Conservation (phyloP, 2,113 vertebrate genomes). For the Atrichornis clamosus region DNA sequence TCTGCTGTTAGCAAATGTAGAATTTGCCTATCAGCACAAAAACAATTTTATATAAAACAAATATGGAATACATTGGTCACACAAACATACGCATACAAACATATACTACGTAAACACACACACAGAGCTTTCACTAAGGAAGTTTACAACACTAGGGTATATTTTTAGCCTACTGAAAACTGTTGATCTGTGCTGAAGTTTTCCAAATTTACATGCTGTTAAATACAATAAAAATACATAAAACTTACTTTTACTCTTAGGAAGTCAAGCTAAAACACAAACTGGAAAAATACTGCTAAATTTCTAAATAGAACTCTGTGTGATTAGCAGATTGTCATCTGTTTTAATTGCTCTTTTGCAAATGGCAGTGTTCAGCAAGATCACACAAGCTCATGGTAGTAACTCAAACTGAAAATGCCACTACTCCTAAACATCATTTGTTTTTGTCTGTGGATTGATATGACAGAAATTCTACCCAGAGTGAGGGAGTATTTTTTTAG, state of each 20-base stretch:
- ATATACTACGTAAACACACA: not conserved
- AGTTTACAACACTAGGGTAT: not conserved
- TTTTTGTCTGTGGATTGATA: slow-evolving; percentile 55
- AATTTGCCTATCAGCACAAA: not conserved
- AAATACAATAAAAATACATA: not conserved
- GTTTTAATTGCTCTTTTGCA: slow-evolving; percentile 54
- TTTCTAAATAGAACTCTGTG: slow-evolving; percentile 3
- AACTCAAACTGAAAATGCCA: slow-evolving; percentile 33
- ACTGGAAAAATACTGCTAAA: slow-evolving; percentile 1
- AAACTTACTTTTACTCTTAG: not conserved
- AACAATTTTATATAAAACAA: not conserved
- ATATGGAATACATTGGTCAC: not conserved
- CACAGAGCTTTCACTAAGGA: not conserved
- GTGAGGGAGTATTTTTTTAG: slow-evolving; percentile 66
- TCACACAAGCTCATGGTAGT: slow-evolving; percentile 13
- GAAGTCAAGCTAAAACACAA: not conserved
- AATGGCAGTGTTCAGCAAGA: slow-evolving; percentile 55
- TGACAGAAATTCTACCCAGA: slow-evolving; percentile 55
- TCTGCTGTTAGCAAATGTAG: not conserved
- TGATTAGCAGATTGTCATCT: slow-evolving; percentile 51
- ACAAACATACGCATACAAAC: not conserved
- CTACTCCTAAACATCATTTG: slow-evolving; percentile 47
- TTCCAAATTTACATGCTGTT: not conserved
- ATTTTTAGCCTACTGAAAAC: not conserved
- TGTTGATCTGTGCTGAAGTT: not conserved